phyloP scores from a whole-genome alignment of 1,140 invertebrate species.

The Dryas iulia region DNA sequence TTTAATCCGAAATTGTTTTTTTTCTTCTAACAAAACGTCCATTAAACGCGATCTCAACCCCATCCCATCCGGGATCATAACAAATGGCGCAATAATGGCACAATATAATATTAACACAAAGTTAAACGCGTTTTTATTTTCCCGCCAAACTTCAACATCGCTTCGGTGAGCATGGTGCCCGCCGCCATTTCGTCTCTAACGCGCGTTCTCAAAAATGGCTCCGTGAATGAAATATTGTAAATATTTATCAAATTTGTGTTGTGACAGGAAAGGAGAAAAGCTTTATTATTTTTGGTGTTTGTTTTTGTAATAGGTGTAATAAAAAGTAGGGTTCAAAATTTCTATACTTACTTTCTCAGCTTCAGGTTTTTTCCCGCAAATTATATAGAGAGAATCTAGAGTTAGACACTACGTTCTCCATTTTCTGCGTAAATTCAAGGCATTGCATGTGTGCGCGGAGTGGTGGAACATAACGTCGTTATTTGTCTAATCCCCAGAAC shows the following conservation, averaged over 20 bases:
- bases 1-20: slow-evolving; percentile 61
- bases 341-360: too few species aligned
- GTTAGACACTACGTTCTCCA: too few species aligned
- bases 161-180: slow-evolving; percentile 50
- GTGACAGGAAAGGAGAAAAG: background rate
- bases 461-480: too few species aligned
- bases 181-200: slow-evolving; percentile 60
- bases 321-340: too few species aligned
- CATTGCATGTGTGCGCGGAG: too few species aligned
- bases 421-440: too few species aligned
- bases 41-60: slow-evolving; percentile 71
- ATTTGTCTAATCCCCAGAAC: too few species aligned
- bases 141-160: slow-evolving; percentile 61
- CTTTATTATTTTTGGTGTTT: background rate
- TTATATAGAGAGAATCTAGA: too few species aligned
- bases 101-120: slow-evolving; percentile 80
- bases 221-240: slow-evolving; percentile 69
- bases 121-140: slow-evolving; percentile 78
- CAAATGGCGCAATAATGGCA: slow-evolving; percentile 79
- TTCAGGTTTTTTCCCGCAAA: too few species aligned
- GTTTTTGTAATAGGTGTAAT: background rate
- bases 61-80: slow-evolving; percentile 76
- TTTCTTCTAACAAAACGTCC: slow-evolving; percentile 76
- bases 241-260: slow-evolving; percentile 69
- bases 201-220: slow-evolving; percentile 66